A percentile compares a stretch with the other conserved stretches of the same genome.
Conservation (phyloP, 2,113 vertebrate species). For the Elephas maximus region DNA sequence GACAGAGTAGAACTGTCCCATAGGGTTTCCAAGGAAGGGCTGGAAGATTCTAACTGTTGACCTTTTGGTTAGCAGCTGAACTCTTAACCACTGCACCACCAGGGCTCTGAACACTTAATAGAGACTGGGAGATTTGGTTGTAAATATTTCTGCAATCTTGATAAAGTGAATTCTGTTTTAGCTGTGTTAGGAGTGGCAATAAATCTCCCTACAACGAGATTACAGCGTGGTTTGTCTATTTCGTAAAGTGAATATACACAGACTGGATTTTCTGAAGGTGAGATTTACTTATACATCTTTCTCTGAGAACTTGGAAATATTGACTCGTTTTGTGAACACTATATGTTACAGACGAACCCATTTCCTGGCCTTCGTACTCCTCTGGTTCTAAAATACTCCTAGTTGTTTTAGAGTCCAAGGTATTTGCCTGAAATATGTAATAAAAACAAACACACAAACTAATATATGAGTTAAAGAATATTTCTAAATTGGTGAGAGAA, state of each 20-base stretch:
- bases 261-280: not conserved
- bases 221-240: not conserved
- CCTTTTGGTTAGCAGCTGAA: no score
- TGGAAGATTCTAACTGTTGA: no score
- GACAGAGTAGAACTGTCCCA: no score
- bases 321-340: constrained; percentile 11
- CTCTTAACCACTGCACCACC: no score
- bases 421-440: not conserved
- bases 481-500: not conserved
- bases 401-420: not conserved
- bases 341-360: not conserved
- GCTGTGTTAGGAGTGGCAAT: not conserved
- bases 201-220: not conserved
- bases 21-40: no score
- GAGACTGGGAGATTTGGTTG: not conserved
- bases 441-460: not conserved
- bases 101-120: not conserved
- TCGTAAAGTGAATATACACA: not conserved
- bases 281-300: not conserved
- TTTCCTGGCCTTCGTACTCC: not conserved
- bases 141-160: not conserved
- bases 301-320: not conserved
- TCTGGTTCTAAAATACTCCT: not conserved
- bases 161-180: constrained; percentile 20
- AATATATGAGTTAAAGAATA: not conserved